A percentile compares a stretch with the other conserved stretches of the same genome.
Evolutionary conservation across 92 coral and sea anemone species (phyloP).

Genomic region (Porites evermanni): DNA sequence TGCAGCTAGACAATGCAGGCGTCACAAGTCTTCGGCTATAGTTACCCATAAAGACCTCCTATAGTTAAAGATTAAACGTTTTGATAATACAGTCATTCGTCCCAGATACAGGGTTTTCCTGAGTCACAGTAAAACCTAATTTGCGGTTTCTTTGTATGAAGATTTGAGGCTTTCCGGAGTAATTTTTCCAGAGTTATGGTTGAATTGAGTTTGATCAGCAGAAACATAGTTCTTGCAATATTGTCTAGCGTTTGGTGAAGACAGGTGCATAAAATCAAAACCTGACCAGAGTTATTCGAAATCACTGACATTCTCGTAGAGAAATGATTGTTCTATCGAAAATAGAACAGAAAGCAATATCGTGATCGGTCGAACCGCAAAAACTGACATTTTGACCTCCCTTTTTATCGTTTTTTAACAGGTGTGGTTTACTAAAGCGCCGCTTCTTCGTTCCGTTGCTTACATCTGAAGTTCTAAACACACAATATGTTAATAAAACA

Average conservation of each 20-base stretch:
- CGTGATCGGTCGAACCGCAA: background rate
- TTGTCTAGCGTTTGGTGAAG: background rate
- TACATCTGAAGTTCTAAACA: background rate
- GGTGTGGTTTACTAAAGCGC: background rate
- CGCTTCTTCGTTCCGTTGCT: background rate
- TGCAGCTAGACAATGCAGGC: constrained; percentile 43
- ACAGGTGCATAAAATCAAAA: background rate
- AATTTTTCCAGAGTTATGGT: background rate
- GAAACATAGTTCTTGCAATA: background rate
- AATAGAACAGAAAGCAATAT: background rate
- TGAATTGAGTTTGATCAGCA: background rate
- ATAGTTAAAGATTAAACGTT: constrained; percentile 24
- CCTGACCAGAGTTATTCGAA: background rate
- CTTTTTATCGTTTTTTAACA: background rate
- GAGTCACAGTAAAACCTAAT: constrained; percentile 5
- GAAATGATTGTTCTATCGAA: background rate
- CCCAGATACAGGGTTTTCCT: constrained; percentile 8
- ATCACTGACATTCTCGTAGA: background rate
- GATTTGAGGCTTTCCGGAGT: background rate
- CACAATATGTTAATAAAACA: too few relatives aligned
- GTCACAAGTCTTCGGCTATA: constrained; percentile 22
- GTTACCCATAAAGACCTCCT: constrained; percentile 28
- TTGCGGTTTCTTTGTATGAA: constrained; percentile 31
- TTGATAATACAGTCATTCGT: constrained; percentile 19
- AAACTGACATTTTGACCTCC: background rate